These are phyloP conservation scores for Ibycter americanus DNA, from an alignment of 2,797 vertebrate genomes.

Conservation along the genomic window DNA sequence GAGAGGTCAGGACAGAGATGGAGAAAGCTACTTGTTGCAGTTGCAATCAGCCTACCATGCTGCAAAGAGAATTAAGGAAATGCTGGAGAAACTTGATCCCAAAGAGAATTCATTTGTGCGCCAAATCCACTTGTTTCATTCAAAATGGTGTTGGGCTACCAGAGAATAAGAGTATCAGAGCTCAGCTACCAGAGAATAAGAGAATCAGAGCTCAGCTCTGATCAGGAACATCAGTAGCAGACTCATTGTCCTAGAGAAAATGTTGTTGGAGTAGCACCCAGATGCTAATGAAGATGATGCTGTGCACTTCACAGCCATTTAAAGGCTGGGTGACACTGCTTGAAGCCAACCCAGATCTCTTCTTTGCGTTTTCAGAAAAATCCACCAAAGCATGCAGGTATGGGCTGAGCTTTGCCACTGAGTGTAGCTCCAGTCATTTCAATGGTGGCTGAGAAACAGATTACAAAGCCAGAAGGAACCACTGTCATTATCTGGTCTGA, in stretches of 20 bases:
- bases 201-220: background rate
- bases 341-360: background rate
- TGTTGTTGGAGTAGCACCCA: background rate
- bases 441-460: background rate
- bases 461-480: background rate
- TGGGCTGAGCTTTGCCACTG: background rate
- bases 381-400: background rate
- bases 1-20: background rate
- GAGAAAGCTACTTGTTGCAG: background rate
- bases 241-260: background rate
- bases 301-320: accelerated
- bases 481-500: background rate
- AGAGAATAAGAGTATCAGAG: too few relatives aligned
- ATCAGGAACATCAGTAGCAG: background rate
- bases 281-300: background rate
- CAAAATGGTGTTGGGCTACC: background rate
- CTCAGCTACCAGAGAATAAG: background rate
- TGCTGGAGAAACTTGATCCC: background rate
- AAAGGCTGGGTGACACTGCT: background rate
- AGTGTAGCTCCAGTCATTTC: background rate
- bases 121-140: background rate
- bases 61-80: background rate
- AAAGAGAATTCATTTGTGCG: background rate
- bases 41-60: background rate
- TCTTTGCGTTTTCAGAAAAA: background rate